These are phyloP conservation scores for Scatophagus argus DNA, from an alignment of 2,113 vertebrate genomes.

Conservation along the genomic window DNA sequence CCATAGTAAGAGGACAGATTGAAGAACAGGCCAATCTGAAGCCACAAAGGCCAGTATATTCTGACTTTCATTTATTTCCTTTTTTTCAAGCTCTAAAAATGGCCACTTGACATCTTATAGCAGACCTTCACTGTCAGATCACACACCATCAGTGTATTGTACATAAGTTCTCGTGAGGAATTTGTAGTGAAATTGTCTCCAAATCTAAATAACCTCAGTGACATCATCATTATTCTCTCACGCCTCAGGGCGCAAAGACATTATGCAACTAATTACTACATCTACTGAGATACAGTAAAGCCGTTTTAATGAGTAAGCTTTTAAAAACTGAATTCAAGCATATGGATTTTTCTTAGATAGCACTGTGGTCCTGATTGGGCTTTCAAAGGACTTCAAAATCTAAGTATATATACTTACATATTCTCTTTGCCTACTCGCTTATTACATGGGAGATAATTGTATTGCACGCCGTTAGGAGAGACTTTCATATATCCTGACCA, in stretches of 20 bases:
- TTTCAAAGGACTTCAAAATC: neutral
- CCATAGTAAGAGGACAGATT: neutral
- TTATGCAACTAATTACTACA: too few relatives aligned
- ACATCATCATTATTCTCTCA: conserved; percentile 14
- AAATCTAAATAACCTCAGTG: neutral
- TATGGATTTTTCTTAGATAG: neutral
- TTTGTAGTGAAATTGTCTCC: neutral
- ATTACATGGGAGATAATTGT: conserved; percentile 8
- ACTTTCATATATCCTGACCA: conserved; percentile 30
- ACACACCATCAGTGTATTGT: neutral
- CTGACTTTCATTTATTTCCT: neutral
- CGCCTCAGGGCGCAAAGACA: neutral
- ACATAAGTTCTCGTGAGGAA: neutral
- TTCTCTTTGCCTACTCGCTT: neutral
- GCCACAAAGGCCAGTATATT: neutral
- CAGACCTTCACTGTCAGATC: neutral
- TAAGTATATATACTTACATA: neutral
- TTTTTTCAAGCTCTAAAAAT: neutral
- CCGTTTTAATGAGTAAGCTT: neutral
- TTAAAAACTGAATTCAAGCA: neutral
- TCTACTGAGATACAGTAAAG: too few relatives aligned
- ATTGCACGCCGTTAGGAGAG: conserved; percentile 2
- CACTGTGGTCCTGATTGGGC: neutral
- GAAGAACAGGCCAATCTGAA: neutral
- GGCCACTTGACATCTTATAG: neutral